A percentile compares a stretch with the other conserved stretches of the same genome.
Evolutionary conservation across 2,888 invertebrate species (phyloP).

Genomic region (Teleiodes luculella): DNA sequence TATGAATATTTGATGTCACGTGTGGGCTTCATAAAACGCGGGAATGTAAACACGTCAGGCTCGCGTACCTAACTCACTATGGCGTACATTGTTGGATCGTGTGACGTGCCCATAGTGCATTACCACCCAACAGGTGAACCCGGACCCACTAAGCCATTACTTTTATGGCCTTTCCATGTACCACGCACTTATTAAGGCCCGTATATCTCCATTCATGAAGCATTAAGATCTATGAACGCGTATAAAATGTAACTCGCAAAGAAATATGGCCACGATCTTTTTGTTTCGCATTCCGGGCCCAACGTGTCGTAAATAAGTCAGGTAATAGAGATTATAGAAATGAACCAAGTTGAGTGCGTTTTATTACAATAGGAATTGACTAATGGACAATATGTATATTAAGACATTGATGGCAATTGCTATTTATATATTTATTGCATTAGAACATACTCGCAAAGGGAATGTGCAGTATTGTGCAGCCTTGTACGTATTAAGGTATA

Average conservation of each 20-base stretch:
- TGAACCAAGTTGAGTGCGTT: neutral
- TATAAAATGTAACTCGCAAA: slow-evolving; percentile 22
- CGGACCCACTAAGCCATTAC: slow-evolving; percentile 29
- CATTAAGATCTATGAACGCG: slow-evolving; percentile 41
- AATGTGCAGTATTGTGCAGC: too few species aligned
- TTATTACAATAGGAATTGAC: neutral
- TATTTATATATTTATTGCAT: too few species aligned
- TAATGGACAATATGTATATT: neutral
- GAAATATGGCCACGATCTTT: slow-evolving; percentile 8
- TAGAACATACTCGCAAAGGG: too few species aligned
- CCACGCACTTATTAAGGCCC: slow-evolving; percentile 34
- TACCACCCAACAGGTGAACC: slow-evolving; percentile 12
- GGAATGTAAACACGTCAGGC: slow-evolving; percentile 11
- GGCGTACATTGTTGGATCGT: slow-evolving; percentile 14
- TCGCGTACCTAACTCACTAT: slow-evolving; percentile 18
- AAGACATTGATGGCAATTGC: too few species aligned
- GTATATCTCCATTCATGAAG: slow-evolving; percentile 43
- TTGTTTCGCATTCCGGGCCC: slow-evolving; percentile 5
- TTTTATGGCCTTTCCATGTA: slow-evolving; percentile 46
- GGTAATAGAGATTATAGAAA: slow-evolving; percentile 18
- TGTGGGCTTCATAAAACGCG: slow-evolving; percentile 19
- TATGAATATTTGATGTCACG: slow-evolving; percentile 27
- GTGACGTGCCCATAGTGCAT: slow-evolving; percentile 22
- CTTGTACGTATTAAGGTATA: too few species aligned
- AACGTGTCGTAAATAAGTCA: slow-evolving; percentile 8